Evolutionary conservation across 2,113 vertebrate genomes (phyloP).

Genomic region (Phycodurus eques): DNA sequence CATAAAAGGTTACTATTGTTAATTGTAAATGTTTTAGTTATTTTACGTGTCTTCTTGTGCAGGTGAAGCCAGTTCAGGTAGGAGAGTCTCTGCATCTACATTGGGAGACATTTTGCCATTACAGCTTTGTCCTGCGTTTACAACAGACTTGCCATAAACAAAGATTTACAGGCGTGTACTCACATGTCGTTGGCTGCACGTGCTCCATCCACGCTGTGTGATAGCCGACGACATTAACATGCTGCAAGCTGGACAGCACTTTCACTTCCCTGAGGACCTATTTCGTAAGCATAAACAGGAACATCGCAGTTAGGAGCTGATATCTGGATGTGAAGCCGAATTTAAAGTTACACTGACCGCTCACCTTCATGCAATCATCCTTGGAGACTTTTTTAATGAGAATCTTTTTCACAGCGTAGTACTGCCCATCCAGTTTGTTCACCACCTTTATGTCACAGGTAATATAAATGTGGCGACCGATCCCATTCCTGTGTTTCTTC

Average conservation of each 20-base stretch:
- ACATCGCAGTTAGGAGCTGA: neutral
- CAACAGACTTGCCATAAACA: neutral
- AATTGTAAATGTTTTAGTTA: neutral
- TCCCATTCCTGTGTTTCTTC: neutral
- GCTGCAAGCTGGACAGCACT: slow-evolving; percentile 89
- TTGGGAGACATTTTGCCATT: slow-evolving; percentile 8
- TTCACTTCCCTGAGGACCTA: slow-evolving; percentile 95
- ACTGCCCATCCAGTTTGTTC: slow-evolving; percentile 94
- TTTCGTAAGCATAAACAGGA: slow-evolving; percentile 3
- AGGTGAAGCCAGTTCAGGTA: slow-evolving; percentile 61
- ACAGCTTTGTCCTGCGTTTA: neutral
- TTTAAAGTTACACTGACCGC: neutral
- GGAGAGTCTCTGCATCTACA: slow-evolving; percentile 45
- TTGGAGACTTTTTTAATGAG: slow-evolving; percentile 88
- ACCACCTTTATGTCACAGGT: slow-evolving; percentile 75
- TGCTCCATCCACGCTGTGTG: slow-evolving; percentile 98
- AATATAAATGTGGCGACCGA: neutral
- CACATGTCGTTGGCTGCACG: slow-evolving; percentile 74
- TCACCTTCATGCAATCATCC: slow-evolving; percentile 93
- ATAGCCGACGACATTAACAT: slow-evolving; percentile 89
- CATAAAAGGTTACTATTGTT: neutral
- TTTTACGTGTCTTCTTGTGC: slow-evolving; percentile 52
- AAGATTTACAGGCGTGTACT: slow-evolving; percentile 20
- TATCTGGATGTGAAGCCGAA: neutral
- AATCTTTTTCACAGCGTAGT: slow-evolving; percentile 96